Evolutionary conservation across 2,797 vertebrate species (phyloP).

Genomic region (Crenichthys baileyi): DNA sequence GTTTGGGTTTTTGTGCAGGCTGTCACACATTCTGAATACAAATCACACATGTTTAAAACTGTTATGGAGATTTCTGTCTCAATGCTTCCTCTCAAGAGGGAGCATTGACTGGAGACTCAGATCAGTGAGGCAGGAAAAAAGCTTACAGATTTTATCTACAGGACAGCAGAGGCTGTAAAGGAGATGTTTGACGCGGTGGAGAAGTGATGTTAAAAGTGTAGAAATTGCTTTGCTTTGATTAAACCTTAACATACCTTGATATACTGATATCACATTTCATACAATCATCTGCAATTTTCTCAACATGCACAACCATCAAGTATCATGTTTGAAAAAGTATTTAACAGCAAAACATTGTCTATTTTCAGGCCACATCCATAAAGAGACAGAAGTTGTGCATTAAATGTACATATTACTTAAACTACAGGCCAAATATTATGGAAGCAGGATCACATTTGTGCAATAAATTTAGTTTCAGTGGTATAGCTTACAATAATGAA

Average conservation of each 20-base stretch:
- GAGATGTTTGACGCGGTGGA: constrained; percentile 23
- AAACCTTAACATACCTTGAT: constrained; percentile 13
- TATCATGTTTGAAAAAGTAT: background rate
- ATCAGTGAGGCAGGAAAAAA: constrained; percentile 5
- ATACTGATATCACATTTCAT: constrained; percentile 19
- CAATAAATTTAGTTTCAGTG: background rate
- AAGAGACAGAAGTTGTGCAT: background rate
- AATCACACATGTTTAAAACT: constrained; percentile 22
- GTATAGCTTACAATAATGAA: background rate
- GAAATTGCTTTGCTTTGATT: constrained; percentile 9
- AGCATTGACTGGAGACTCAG: constrained; percentile 12
- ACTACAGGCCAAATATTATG: background rate
- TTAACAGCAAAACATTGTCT: constrained; percentile 2
- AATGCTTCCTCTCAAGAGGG: constrained; percentile 4
- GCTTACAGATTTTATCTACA: constrained; percentile 37
- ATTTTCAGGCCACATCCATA: background rate
- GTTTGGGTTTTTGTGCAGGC: constrained; percentile 13
- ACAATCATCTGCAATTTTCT: constrained; percentile 7
- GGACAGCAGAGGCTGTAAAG: constrained; percentile 11
- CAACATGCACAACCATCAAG: background rate
- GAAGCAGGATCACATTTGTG: too few species aligned
- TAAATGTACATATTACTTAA: background rate
- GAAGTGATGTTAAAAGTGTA: constrained; percentile 15
- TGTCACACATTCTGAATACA: constrained; percentile 29
- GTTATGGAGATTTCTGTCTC: background rate